phyloP scores from a whole-genome alignment of 92 coral and sea anemone genomes.

The Micromussa lordhowensis region DNA sequence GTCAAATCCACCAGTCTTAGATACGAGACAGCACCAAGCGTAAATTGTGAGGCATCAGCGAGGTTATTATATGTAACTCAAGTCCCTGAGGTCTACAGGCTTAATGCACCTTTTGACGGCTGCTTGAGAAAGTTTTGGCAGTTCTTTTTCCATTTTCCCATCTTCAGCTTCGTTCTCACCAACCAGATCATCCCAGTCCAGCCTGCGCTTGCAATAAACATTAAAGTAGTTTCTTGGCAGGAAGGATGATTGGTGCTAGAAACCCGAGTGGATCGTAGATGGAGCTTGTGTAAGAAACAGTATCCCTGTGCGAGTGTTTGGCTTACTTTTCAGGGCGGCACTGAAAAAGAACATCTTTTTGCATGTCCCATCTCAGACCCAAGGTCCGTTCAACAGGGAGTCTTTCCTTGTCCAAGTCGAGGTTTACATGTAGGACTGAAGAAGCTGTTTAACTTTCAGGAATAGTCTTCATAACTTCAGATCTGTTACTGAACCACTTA shows the following conservation, averaged over 20 bases:
- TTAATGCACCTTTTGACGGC: neutral
- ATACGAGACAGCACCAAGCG: conserved; percentile 49
- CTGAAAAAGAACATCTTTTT: neutral
- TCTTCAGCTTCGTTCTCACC: neutral
- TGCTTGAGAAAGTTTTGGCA: neutral
- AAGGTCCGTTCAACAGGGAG: neutral
- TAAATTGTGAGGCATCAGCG: conserved; percentile 43
- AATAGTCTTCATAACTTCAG: too few species aligned
- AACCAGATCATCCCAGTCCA: conserved; percentile 6
- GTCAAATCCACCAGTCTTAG: conserved; percentile 24
- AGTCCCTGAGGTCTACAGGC: neutral
- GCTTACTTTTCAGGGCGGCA: neutral
- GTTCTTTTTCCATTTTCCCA: neutral
- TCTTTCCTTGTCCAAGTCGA: neutral
- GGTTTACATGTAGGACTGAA: neutral
- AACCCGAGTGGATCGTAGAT: too few species aligned
- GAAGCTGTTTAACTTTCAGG: neutral
- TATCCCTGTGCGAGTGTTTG: too few species aligned
- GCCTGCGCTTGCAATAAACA: neutral
- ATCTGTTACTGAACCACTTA: too few species aligned
- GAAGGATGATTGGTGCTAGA: neutral
- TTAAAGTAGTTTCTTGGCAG: conserved; percentile 10
- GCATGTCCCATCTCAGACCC: neutral
- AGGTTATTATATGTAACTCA: too few species aligned
- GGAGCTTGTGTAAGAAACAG: too few species aligned